phyloP scores from a whole-genome alignment of 2,888 invertebrate genomes.

The Troides oblongomaculatus region DNA sequence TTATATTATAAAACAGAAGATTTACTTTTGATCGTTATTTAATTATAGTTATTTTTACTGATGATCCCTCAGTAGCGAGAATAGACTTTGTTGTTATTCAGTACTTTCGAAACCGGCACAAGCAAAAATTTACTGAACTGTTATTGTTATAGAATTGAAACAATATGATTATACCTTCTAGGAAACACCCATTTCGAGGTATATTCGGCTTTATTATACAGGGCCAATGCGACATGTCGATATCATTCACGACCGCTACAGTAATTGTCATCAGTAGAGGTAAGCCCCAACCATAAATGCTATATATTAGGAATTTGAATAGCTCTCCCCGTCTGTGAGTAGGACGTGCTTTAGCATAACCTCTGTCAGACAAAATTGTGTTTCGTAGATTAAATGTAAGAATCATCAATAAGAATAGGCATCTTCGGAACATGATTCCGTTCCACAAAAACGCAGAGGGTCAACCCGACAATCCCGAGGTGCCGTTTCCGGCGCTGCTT shows the following conservation, averaged over 20 bases:
- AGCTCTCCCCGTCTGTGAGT: constrained; percentile 64
- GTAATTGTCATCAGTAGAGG: constrained; percentile 52
- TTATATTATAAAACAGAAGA: neutral
- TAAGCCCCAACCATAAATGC: constrained; percentile 59
- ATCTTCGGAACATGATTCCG: too few species aligned
- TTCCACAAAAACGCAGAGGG: too few species aligned
- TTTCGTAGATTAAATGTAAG: constrained; percentile 2
- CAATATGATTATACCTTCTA: constrained; percentile 47
- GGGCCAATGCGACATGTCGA: constrained; percentile 45
- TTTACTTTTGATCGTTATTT: too few species aligned
- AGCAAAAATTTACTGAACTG: neutral
- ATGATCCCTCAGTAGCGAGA: neutral
- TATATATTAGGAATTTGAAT: constrained; percentile 64
- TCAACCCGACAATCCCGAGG: too few species aligned
- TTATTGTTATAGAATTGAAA: neutral
- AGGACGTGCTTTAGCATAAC: constrained; percentile 65
- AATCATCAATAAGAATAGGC: constrained; percentile 14
- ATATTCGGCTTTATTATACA: constrained; percentile 60
- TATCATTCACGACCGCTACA: constrained; percentile 42
- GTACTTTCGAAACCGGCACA: neutral
- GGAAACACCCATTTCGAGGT: constrained; percentile 51
- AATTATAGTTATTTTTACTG: too few species aligned
- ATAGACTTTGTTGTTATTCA: neutral
- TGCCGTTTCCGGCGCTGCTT: too few species aligned
- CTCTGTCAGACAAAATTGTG: constrained; percentile 44